phyloP scores from a whole-genome alignment of 2,113 vertebrate genomes.

The Rhynchomys soricoides region DNA sequence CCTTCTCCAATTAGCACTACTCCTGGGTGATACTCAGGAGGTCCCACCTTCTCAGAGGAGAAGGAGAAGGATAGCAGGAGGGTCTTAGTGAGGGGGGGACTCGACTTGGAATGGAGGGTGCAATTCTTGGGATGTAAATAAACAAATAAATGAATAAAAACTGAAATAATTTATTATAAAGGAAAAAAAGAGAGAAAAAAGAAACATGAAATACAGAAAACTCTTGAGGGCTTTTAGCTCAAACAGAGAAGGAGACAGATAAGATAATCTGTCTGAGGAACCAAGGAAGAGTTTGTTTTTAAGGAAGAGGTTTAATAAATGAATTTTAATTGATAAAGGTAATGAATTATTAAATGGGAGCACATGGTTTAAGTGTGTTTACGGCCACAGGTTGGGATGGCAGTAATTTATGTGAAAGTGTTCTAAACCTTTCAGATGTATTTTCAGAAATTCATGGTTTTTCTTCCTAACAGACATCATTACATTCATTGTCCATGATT shows the following conservation, averaged over 20 bases:
- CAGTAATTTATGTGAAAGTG: neutral
- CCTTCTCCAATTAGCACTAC: neutral
- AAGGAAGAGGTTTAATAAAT: neutral
- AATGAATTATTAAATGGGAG: neutral
- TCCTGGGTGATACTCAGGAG: too few species aligned
- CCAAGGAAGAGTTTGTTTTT: neutral
- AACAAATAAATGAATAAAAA: too few species aligned
- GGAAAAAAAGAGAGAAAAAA: too few species aligned
- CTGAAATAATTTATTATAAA: neutral
- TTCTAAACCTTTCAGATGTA: neutral
- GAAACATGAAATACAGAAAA: neutral
- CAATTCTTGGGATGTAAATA: too few species aligned
- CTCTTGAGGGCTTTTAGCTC: neutral
- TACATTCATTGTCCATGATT: neutral
- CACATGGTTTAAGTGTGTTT: neutral
- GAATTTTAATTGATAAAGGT: neutral
- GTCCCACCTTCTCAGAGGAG: too few species aligned
- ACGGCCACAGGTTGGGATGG: too few species aligned
- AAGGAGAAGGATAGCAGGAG: too few species aligned
- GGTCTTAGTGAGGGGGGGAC: too few species aligned
- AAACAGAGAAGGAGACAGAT: neutral
- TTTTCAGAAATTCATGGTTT: neutral
- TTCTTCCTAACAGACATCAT: neutral
- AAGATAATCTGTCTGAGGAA: neutral
- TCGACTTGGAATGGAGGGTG: too few species aligned